These are phyloP conservation scores for Steromphala cineraria DNA, from an alignment of 2,888 invertebrate species.

Conservation along the genomic window DNA sequence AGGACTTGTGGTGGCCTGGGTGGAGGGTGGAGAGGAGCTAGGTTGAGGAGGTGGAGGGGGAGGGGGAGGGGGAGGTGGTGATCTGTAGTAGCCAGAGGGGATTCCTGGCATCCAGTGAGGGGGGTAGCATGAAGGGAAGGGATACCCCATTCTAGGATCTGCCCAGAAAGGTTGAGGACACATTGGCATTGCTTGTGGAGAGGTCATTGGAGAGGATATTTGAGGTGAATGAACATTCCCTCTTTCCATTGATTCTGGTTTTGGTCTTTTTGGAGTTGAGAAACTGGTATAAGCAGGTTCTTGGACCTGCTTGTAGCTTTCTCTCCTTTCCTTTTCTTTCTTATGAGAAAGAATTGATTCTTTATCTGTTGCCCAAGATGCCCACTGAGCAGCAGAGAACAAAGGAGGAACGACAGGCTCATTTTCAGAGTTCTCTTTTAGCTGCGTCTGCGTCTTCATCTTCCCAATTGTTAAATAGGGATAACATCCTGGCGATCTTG, in stretches of 20 bases:
- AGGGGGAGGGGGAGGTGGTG: not conserved
- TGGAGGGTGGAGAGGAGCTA: not conserved
- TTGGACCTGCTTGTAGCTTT: not conserved
- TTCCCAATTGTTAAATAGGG: not conserved
- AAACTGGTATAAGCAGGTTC: not conserved
- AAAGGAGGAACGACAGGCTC: not conserved
- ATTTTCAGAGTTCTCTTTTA: not conserved
- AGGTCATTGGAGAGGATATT: not conserved
- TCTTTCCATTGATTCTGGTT: not conserved
- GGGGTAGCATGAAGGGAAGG: not conserved
- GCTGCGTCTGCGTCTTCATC: not conserved
- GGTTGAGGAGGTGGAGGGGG: not conserved
- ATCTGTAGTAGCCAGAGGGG: not conserved
- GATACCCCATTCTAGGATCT: slow-evolving; percentile 1
- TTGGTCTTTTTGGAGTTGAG: not conserved
- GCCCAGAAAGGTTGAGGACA: not conserved
- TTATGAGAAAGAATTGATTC: not conserved
- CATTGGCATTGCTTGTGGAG: not conserved
- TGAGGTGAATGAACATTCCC: not conserved
- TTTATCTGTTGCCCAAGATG: not conserved
- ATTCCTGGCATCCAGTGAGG: not conserved
- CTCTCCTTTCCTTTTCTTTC: not conserved
- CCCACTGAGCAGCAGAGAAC: not conserved
- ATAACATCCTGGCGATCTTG: not conserved
- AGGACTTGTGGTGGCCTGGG: not conserved